These are phyloP conservation scores for Theristicus caerulescens DNA, from an alignment of 2,113 vertebrate species.

Conservation along the genomic window DNA sequence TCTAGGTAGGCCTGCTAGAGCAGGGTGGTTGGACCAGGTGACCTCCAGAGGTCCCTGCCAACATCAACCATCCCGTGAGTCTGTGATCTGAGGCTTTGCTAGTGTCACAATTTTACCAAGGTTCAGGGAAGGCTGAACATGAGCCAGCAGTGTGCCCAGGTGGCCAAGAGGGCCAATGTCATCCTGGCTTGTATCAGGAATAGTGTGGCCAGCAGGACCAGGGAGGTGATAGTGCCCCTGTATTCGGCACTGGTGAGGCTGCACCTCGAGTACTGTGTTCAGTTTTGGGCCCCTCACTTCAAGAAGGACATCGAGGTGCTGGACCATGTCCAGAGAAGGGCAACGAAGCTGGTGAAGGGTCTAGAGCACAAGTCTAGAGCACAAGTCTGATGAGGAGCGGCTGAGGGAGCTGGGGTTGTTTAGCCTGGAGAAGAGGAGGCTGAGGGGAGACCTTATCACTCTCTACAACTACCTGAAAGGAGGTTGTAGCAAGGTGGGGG, in stretches of 20 bases:
- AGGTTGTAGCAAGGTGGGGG: background rate
- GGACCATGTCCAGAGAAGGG: background rate
- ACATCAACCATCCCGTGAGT: background rate
- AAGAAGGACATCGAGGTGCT: background rate
- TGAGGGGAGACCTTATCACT: background rate
- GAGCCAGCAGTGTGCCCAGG: background rate
- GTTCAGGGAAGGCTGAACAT: background rate
- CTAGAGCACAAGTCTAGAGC: background rate
- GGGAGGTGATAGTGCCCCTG: background rate
- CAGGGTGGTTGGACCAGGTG: rapidly evolving
- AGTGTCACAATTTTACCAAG: background rate
- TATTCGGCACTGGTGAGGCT: background rate
- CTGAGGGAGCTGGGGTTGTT: background rate
- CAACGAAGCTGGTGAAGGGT: background rate
- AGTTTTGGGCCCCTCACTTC: background rate
- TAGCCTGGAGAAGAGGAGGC: background rate
- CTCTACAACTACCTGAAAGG: background rate
- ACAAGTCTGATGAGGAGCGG: background rate
- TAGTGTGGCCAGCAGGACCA: background rate
- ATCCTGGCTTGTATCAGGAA: background rate
- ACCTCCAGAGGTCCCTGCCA: background rate
- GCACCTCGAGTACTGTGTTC: background rate
- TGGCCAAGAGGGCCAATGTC: background rate
- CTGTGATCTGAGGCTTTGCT: background rate
- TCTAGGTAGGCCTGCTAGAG: background rate